These are phyloP conservation scores for Drosophila pseudotakahashii DNA, from an alignment of 2,888 invertebrate species.

Conservation along the genomic window DNA sequence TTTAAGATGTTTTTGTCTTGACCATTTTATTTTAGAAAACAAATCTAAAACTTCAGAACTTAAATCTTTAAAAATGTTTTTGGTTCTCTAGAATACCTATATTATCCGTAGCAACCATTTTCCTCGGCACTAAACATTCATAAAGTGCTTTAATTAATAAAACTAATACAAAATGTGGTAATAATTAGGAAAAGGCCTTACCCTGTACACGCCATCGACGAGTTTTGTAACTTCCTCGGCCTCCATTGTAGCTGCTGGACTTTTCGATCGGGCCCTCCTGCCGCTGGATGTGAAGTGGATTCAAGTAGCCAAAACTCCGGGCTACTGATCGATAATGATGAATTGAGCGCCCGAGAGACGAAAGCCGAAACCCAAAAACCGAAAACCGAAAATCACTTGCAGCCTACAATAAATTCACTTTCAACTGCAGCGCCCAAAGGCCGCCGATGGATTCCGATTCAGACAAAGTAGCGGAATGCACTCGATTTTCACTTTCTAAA, in stretches of 20 bases:
- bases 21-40: neutral
- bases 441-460: conserved; percentile 6
- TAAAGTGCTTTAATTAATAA: conserved; percentile 4
- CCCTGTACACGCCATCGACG: conserved; percentile 96
- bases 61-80: neutral
- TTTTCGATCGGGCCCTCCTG: conserved; percentile 34
- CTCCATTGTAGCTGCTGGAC: conserved; percentile 85
- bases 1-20: no score
- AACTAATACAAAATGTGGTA: conserved; percentile 36
- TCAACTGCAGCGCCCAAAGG: conserved; percentile 58
- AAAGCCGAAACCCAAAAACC: conserved; percentile 1
- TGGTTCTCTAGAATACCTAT: neutral
- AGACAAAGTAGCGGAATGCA: conserved; percentile 51
- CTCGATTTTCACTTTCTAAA: conserved; percentile 79
- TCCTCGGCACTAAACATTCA: neutral
- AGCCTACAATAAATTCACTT: conserved; percentile 65
- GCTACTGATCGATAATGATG: conserved; percentile 39
- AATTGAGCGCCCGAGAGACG: conserved; percentile 7
- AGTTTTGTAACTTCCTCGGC: conserved; percentile 95
- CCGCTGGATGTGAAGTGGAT: conserved; percentile 44
- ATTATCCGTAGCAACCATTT: neutral
- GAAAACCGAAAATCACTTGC: conserved; percentile 15
- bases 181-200: conserved; percentile 81
- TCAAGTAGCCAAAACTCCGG: conserved; percentile 38
- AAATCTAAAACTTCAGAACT: neutral